Evolutionary conservation across 2,797 vertebrate species (phyloP).

Genomic region (Hirundo rustica): DNA sequence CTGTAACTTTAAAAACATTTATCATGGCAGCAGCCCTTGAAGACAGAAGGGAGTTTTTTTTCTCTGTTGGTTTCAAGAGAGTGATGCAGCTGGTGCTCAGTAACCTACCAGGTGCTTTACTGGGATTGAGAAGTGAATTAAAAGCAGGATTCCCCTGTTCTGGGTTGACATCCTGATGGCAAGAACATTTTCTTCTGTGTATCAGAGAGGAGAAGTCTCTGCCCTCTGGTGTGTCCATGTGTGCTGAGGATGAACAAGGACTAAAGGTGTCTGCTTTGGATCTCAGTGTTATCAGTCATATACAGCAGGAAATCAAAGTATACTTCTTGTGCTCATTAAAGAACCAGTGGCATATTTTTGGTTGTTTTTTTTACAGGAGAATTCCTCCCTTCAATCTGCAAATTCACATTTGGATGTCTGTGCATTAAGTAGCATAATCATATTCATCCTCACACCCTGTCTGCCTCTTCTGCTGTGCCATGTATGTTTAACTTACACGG

Average conservation of each 20-base stretch:
- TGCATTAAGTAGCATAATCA: background rate
- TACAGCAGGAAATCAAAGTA: background rate
- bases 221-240: accelerated
- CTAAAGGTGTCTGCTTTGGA: background rate
- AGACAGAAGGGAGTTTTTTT: background rate
- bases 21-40: background rate
- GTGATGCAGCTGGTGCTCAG: background rate
- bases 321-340: background rate
- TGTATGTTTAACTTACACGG: background rate
- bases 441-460: background rate
- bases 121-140: background rate
- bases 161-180: background rate
- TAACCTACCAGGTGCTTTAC: background rate
- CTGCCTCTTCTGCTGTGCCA: background rate
- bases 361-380: background rate
- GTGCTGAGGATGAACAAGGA: background rate
- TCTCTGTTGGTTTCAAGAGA: background rate
- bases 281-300: background rate
- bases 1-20: background rate
- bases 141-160: background rate
- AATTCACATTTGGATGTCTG: background rate
- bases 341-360: background rate
- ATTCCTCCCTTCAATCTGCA: background rate
- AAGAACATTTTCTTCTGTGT: background rate
- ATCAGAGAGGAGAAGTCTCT: background rate